These are phyloP conservation scores for Percopsis omiscomaycus DNA, from an alignment of 2,797 vertebrate species.

Conservation along the genomic window DNA sequence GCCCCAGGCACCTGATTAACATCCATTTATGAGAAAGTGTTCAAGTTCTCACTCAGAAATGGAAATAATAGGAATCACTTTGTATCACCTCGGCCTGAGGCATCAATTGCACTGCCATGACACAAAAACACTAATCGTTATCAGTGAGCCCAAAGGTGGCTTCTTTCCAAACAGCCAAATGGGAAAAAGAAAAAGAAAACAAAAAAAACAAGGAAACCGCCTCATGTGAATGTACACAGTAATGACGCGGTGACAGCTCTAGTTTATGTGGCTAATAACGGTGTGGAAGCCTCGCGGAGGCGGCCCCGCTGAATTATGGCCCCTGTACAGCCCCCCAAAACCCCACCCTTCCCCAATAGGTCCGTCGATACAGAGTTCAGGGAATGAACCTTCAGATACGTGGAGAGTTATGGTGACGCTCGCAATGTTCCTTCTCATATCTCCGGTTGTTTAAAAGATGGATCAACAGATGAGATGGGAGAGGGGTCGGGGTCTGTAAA, in stretches of 20 bases:
- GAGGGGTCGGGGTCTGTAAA: slow-evolving; percentile 50
- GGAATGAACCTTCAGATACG: slow-evolving; percentile 29
- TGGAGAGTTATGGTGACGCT: slow-evolving; percentile 36
- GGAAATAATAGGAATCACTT: slow-evolving; percentile 21
- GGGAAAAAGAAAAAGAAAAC: slow-evolving; percentile 39
- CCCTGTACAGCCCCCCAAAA: slow-evolving; percentile 43
- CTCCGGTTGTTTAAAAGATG: slow-evolving; percentile 60
- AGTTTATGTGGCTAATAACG: slow-evolving; percentile 70
- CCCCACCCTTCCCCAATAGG: slow-evolving; percentile 56
- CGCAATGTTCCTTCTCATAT: slow-evolving; percentile 32
- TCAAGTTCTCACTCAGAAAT: slow-evolving; percentile 38
- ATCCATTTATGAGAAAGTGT: slow-evolving; percentile 47
- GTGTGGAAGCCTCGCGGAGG: slow-evolving; percentile 54
- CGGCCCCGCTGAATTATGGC: slow-evolving; percentile 51
- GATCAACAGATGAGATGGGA: slow-evolving; percentile 53
- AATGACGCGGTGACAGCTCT: slow-evolving; percentile 64
- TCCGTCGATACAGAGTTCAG: slow-evolving; percentile 35
- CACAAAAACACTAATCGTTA: slow-evolving; percentile 14
- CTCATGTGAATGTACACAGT: slow-evolving; percentile 53
- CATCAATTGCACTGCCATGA: slow-evolving; percentile 16
- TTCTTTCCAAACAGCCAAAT: slow-evolving; percentile 3
- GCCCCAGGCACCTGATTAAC: slow-evolving; percentile 51
- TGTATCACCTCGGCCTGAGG: slow-evolving; percentile 14
- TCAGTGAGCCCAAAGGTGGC: slow-evolving; percentile 16
- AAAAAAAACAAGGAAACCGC: slow-evolving; percentile 35